phyloP scores from a whole-genome alignment of 2,113 vertebrate genomes.

The Elaphurus davidianus region DNA sequence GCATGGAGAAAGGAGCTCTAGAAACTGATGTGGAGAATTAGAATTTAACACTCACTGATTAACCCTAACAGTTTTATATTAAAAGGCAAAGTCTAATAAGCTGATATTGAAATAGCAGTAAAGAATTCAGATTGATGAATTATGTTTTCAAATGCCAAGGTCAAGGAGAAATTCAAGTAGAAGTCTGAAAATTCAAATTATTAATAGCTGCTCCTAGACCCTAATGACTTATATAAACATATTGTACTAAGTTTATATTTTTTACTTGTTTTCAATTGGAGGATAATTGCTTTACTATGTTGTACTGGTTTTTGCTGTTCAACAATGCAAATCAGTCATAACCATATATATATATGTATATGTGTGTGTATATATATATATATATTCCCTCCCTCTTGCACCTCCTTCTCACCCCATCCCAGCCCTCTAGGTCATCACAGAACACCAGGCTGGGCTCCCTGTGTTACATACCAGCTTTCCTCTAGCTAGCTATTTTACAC shows the following conservation, averaged over 20 bases:
- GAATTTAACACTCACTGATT: background rate
- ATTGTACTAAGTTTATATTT: background rate
- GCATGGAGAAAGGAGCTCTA: background rate
- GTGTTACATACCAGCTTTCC: background rate
- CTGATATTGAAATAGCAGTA: background rate
- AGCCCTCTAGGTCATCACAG: background rate
- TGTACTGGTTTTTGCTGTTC: background rate
- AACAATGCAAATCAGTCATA: background rate
- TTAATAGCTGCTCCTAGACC: background rate
- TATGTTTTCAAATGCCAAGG: background rate
- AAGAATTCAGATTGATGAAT: constrained; percentile 45
- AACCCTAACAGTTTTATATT: background rate
- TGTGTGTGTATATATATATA: no score
- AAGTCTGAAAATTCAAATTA: constrained; percentile 23
- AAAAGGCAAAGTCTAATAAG: background rate
- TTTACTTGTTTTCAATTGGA: background rate
- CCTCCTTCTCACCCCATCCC: background rate
- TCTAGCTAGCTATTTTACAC: background rate
- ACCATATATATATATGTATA: background rate
- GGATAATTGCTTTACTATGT: background rate
- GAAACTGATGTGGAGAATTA: background rate
- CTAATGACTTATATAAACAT: constrained; percentile 34
- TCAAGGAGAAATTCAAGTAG: background rate
- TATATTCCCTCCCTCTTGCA: background rate
- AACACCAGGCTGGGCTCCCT: background rate